These are phyloP conservation scores for Acromyrmex heyeri DNA, from an alignment of 1,140 invertebrate species.

Conservation along the genomic window DNA sequence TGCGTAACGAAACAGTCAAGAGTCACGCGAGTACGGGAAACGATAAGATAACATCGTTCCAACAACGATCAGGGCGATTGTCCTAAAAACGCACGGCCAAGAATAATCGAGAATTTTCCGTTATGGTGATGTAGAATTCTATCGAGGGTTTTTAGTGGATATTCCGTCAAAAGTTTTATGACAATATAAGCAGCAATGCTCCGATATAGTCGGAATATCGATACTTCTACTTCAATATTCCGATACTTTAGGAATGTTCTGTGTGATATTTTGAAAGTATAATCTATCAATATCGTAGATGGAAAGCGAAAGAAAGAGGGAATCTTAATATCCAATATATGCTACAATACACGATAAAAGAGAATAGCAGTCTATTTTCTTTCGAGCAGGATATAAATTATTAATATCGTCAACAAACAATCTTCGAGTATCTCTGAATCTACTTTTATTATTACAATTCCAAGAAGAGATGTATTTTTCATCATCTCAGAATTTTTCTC, in stretches of 20 bases:
- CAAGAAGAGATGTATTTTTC: background rate
- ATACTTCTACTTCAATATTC: constrained; percentile 24
- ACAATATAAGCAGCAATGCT: constrained; percentile 10
- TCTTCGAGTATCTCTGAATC: background rate
- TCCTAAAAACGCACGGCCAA: constrained; percentile 3
- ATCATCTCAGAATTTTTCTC: background rate
- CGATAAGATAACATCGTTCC: constrained; percentile 56
- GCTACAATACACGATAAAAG: background rate
- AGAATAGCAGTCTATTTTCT: background rate
- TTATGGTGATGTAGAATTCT: constrained; percentile 17
- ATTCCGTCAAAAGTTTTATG: constrained; percentile 8
- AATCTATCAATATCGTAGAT: constrained; percentile 33
- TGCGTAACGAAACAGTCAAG: constrained; percentile 48
- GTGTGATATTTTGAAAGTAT: constrained; percentile 48
- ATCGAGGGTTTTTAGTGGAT: constrained; percentile 6
- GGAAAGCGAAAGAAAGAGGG: background rate
- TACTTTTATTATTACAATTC: background rate
- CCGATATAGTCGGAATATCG: constrained; percentile 22
- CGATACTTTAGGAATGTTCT: constrained; percentile 26
- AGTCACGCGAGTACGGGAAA: constrained; percentile 37
- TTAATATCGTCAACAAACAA: background rate
- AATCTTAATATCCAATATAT: constrained; percentile 5
- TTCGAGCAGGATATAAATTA: constrained; percentile 26
- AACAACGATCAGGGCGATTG: constrained; percentile 40
- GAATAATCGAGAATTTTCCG: constrained; percentile 47